phyloP scores from a whole-genome alignment of 2,113 vertebrate species.

The Uropsilus gracilis region DNA sequence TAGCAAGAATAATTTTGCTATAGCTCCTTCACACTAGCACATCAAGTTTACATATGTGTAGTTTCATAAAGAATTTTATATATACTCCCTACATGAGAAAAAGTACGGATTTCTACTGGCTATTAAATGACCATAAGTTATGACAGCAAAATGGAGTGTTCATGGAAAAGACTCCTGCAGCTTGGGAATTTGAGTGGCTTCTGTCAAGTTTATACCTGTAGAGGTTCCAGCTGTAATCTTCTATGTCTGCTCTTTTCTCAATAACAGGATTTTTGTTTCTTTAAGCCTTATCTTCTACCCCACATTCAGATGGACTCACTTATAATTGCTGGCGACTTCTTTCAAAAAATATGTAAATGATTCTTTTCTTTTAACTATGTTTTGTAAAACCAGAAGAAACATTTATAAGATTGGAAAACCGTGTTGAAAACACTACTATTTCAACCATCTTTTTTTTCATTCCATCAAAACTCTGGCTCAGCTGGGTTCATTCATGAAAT shows the following conservation, averaged over 20 bases:
- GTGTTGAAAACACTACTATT: background rate
- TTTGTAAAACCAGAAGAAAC: background rate
- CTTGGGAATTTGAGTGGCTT: background rate
- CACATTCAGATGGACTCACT: background rate
- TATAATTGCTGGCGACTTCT: background rate
- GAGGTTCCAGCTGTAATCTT: background rate
- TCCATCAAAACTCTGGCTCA: background rate
- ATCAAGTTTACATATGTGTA: background rate
- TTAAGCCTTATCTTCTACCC: background rate
- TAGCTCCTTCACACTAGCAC: background rate
- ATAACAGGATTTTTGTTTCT: background rate
- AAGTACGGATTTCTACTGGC: background rate
- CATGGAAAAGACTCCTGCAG: background rate
- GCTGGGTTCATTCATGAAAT: background rate
- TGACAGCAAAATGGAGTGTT: background rate
- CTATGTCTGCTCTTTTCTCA: background rate
- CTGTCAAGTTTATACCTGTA: background rate
- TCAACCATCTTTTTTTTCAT: background rate
- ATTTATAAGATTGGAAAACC: background rate
- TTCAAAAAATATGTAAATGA: background rate
- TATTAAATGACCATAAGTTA: background rate
- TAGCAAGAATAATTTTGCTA: background rate
- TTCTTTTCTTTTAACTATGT: background rate
- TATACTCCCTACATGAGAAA: background rate
- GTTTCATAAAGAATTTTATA: background rate